Conservation (phyloP, 1,140 invertebrate genomes). For the silkworm (Bombyx mori) region ASM3026992v2 NC_085123.1:12040501-12041000, state of each 20-base stretch:
- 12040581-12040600: conserved; percentile 17
- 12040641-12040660: conserved; percentile 41
- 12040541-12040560: conserved; percentile 35
- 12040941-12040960: too few species aligned
- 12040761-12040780: conserved; percentile 26
- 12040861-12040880: too few species aligned
- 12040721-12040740: conserved; percentile 25
- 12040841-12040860: too few species aligned
- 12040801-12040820: too few species aligned
- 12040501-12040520: conserved; percentile 15
- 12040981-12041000: too few species aligned
- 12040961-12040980: too few species aligned
- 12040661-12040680: conserved; percentile 37
- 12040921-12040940: too few species aligned
- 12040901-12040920: too few species aligned
- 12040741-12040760: conserved; percentile 19
- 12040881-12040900: too few species aligned
- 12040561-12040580: conserved; percentile 15
- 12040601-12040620: conserved; percentile 44
- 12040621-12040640: conserved; percentile 37
- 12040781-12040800: conserved; percentile 16
- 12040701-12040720: conserved; percentile 33
- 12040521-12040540: conserved; percentile 26
- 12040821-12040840: too few species aligned
- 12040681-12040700: conserved; percentile 27